Base-by-base conservation (phyloP, 2,113 vertebrate genomes). In the Pelmatolapia mariae region DNA sequence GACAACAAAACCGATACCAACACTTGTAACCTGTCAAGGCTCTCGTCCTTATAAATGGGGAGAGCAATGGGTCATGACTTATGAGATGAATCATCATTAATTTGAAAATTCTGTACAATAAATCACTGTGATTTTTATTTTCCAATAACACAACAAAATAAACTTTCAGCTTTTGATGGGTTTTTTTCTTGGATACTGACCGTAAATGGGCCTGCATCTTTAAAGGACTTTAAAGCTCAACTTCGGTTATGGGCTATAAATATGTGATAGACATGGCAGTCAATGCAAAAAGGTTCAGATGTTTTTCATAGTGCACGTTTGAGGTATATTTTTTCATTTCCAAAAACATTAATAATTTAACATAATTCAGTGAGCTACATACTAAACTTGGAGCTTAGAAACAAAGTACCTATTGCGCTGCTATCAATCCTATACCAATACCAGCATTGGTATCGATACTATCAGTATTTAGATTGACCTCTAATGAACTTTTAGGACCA, bases 181-280 rank as follows among this genome's bases (percentile, higher is more conserved):
- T 66, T 36, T 36, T 36, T 66, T n/a, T 66, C 33, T 66, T 66
- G 4, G 61, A 66, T 38, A 38, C 10, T n/a, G 59, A n/a, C 10
- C 3, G 0, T 13, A 38, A 8, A 66, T 38, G 61, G 38, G 33
- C 61, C 31, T 5, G 61, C 0, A 1, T n/a, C 61, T 61, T 19
- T 63, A 36, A 33, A 33, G 57, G 26, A 31, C 26, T 61, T 61
- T 19, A 19, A 61, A 61, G 29, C 9, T 63, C 59, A 63, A 66
- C 61, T 66, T 38, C 0, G 10, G 61, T 66, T 66, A 66, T 66
- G 10, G 10, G 18, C 4, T 66, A 38, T 66, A 66, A 66, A 66
- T 66, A 66, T 66, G 6, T 66, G 6, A 36, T n/a, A 36, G 61
- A 5, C 61, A 38, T 38, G 31, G 0, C 18, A 66, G 18, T 38